Conservation (phyloP, 2,888 invertebrate genomes). For the Philaethria dido region DNA sequence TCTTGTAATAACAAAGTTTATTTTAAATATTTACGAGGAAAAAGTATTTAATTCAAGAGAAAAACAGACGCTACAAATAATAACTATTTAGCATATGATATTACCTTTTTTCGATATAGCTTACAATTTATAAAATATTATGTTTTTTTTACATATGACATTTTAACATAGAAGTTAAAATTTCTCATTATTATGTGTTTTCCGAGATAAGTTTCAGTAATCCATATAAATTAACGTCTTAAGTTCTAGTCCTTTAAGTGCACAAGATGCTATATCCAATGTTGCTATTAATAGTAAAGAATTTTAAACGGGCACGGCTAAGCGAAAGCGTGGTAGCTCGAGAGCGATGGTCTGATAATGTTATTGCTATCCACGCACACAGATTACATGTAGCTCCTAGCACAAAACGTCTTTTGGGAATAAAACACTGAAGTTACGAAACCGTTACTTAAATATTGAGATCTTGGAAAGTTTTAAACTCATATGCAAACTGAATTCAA, state of each 20-base stretch:
- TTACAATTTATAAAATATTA: too few species aligned
- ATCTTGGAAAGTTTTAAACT: not conserved
- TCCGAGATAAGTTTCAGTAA: not conserved
- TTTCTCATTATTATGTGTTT: too few species aligned
- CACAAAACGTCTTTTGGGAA: not conserved
- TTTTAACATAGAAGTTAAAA: too few species aligned
- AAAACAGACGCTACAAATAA: too few species aligned
- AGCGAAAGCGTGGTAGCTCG: conserved; percentile 23
- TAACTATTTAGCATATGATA: too few species aligned
- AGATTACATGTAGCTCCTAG: conserved; percentile 2
- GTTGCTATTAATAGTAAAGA: conserved; percentile 35
- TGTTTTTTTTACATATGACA: too few species aligned
- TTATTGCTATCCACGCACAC: conserved; percentile 25
- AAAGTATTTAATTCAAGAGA: too few species aligned
- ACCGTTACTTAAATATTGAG: not conserved
- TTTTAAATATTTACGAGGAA: too few species aligned
- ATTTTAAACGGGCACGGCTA: conserved; percentile 30
- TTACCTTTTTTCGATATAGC: too few species aligned
- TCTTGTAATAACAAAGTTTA: too few species aligned
- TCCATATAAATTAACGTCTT: not conserved
- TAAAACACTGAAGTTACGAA: not conserved
- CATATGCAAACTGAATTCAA: not conserved
- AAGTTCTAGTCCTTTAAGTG: conserved; percentile 24
- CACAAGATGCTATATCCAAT: conserved; percentile 11
- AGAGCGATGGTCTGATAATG: conserved; percentile 32